These are phyloP conservation scores for Oscheius myriophilus DNA, from an alignment of 2,888 invertebrate genomes.

Conservation along the genomic window DNA sequence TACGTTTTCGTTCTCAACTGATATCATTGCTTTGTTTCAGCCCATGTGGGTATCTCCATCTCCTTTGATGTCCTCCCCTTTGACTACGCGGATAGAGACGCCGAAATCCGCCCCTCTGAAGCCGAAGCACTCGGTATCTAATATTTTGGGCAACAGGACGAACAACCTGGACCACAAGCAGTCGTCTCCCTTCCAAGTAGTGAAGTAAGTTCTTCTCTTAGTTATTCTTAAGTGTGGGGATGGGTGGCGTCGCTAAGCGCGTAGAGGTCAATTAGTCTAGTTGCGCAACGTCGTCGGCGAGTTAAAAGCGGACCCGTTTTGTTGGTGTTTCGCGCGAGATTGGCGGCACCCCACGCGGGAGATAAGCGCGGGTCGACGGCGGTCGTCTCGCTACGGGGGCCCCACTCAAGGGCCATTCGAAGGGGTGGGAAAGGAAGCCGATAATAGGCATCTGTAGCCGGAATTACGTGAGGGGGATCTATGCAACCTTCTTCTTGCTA, in stretches of 20 bases:
- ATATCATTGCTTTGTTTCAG: neutral
- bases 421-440: slow-evolving; percentile 8
- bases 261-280: slow-evolving; percentile 24
- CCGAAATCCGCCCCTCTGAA: neutral
- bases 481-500: no score
- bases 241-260: no score
- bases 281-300: slow-evolving; percentile 24
- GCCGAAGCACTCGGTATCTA: slow-evolving; percentile 38
- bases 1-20: neutral
- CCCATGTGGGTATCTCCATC: slow-evolving; percentile 19
- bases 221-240: neutral
- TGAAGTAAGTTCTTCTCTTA: slow-evolving; percentile 38
- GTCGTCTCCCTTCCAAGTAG: slow-evolving; percentile 51
- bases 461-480: no score
- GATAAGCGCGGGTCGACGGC: slow-evolving; percentile 28
- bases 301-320: slow-evolving; percentile 29
- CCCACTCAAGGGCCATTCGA: slow-evolving; percentile 11
- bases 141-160: slow-evolving; percentile 36
- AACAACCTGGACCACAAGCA: slow-evolving; percentile 46
- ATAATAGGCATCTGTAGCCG: no score
- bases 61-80: slow-evolving; percentile 16
- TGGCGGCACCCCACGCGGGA: slow-evolving; percentile 23
- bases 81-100: slow-evolving; percentile 1
- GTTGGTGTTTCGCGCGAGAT: slow-evolving; percentile 30
- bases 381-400: slow-evolving; percentile 27